These are phyloP conservation scores for Ia io DNA, from an alignment of 2,113 vertebrate species.

Conservation along the genomic window DNA sequence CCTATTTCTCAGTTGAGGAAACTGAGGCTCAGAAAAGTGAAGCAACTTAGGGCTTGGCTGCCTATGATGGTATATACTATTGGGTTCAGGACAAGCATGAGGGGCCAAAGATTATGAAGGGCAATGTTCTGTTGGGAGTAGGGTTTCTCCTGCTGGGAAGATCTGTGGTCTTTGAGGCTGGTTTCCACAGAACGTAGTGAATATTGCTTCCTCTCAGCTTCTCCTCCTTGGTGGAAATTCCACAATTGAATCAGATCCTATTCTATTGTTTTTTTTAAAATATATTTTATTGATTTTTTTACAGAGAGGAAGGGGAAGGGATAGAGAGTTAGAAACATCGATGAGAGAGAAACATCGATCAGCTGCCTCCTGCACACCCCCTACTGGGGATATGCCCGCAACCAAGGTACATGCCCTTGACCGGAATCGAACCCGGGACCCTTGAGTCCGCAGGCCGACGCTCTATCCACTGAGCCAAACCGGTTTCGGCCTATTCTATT, in stretches of 20 bases:
- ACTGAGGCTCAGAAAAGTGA: not conserved
- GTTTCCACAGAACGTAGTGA: not conserved
- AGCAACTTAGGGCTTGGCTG: not conserved
- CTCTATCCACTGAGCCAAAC: too few species aligned
- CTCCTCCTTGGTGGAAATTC: conserved; percentile 8
- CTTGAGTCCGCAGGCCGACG: too few species aligned
- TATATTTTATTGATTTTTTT: too few species aligned
- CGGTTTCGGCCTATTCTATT: not conserved
- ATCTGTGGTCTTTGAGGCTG: not conserved
- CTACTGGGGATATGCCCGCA: too few species aligned
- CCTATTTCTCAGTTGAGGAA: not conserved
- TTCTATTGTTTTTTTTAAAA: not conserved
- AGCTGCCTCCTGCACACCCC: too few species aligned
- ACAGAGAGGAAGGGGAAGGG: too few species aligned
- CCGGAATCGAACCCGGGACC: too few species aligned
- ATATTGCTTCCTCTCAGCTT: not conserved
- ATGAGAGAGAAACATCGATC: too few species aligned
- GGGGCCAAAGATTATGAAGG: not conserved
- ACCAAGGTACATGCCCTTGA: too few species aligned
- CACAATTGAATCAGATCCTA: not conserved
- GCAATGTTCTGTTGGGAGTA: not conserved
- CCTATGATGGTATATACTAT: not conserved
- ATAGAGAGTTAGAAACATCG: too few species aligned
- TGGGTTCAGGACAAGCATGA: not conserved
- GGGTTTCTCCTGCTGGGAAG: not conserved